Conservation (phyloP, 1,140 invertebrate genomes). For the Brachionus asplanchnoidis region DNA sequence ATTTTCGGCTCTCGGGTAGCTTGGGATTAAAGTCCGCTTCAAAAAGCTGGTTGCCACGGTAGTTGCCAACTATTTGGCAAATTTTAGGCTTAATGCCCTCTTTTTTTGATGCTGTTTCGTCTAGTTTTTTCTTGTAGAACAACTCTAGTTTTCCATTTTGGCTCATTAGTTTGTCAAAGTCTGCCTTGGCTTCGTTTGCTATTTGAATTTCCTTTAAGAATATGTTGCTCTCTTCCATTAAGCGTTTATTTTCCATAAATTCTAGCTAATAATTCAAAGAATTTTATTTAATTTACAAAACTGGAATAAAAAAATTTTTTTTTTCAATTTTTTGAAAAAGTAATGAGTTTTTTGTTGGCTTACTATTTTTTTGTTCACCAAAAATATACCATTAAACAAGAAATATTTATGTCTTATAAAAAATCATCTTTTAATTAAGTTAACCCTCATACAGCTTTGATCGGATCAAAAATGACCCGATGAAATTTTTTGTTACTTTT, state of each 20-base stretch:
- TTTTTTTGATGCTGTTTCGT: neutral
- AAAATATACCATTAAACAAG: too few relatives aligned
- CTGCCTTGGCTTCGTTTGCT: slow-evolving; percentile 4
- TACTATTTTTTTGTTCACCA: too few relatives aligned
- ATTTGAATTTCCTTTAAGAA: slow-evolving; percentile 21
- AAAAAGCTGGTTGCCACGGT: neutral
- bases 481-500: too few relatives aligned
- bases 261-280: neutral
- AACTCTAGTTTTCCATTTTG: neutral
- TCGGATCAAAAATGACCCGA: too few relatives aligned
- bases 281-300: neutral
- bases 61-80: slow-evolving; percentile 13
- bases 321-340: too few relatives aligned
- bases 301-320: too few relatives aligned
- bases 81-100: neutral
- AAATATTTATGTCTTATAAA: too few relatives aligned
- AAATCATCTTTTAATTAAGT: too few relatives aligned
- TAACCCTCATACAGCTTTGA: too few relatives aligned
- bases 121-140: neutral
- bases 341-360: too few relatives aligned
- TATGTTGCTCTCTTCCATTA: slow-evolving; percentile 26
- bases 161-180: neutral
- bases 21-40: slow-evolving; percentile 27
- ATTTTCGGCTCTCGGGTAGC: neutral
- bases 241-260: slow-evolving; percentile 21